Base-by-base conservation (phyloP, 2,888 invertebrate genomes). In the Drymonia ruficornis region DNA sequence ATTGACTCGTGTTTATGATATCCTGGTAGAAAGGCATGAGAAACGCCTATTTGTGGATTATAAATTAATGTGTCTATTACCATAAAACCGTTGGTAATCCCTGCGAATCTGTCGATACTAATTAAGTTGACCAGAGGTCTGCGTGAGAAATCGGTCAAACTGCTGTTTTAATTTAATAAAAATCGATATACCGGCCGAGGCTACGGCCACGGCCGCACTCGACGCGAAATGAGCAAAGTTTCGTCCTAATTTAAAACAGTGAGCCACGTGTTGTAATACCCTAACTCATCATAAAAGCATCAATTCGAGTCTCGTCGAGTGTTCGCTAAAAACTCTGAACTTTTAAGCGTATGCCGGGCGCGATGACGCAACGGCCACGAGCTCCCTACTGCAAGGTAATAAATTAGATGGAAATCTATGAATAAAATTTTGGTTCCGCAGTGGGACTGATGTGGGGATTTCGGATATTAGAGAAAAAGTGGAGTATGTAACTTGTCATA, bases 241-340 rank as follows among this genome's bases (percentile, higher is more conserved):
- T 42, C 36, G 13, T 47, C 29, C 59, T 60, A 55, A 73, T 64
- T 67, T 55, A 61, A 68, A 70, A 52, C 51, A 47, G 53, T 49
- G 44, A 49, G 51, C 48, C 54, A 53, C 53, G 54, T 59, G 58
- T 52, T 70, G 55, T 69, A 65, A 70, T 61, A 65, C 63, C 63
- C 65, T 52, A 56, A 72, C 78, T 76, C 70, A 72, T 76, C 71
- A 76, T 72, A 72, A 72, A 75, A 66, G 65, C 69, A 74, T 76
- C 70, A 69, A 63, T 76, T 70, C 51, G 50, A 16, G n/a, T n/a
- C n/a, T n/a, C n/a, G 50, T 45, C 50, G 52, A 43, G 49, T 46
- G 56, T 55, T 54, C 45, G 50, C 50, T 53, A 61, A 69, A 67
- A 63, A 66, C 56, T 45, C 40, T 13, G 38, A 61, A 66, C 38